Percentiles rank a stretch among this genome's conserved stretches.
Evolutionary conservation across 2,113 vertebrate species (phyloP).

Genomic region (Nestor notabilis): DNA sequence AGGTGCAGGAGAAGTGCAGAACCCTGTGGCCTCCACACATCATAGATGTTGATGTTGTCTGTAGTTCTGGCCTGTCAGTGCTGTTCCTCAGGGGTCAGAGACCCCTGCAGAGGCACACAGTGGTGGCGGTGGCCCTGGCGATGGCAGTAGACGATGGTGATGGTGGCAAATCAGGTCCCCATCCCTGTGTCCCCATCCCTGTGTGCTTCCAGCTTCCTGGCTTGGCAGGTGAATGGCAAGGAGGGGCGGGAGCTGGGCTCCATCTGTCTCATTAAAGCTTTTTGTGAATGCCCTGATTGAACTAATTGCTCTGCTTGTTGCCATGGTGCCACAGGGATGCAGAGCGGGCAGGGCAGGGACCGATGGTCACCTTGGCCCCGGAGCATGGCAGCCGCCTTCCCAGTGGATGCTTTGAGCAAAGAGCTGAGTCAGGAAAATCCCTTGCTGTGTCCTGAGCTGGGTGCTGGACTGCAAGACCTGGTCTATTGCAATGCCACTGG

Average conservation of each 20-base stretch:
- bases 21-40: background rate
- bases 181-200: background rate
- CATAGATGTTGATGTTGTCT: background rate
- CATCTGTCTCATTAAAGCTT: background rate
- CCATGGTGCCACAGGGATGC: background rate
- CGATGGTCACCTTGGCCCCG: background rate
- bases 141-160: background rate
- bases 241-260: background rate
- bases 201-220: rapidly evolving
- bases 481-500: background rate
- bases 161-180: background rate
- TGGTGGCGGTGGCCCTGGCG: rapidly evolving
- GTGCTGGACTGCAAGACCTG: background rate
- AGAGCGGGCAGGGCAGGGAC: background rate
- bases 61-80: background rate
- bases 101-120: background rate
- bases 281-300: background rate
- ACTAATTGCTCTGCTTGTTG: conserved; percentile 36
- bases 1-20: background rate
- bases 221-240: rapidly evolving
- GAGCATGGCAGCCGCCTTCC: background rate
- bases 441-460: background rate
- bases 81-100: background rate
- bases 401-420: background rate
- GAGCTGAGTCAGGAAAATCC: background rate